phyloP scores from a whole-genome alignment of 2,797 vertebrate species.

The Pelodytes ibericus region DNA sequence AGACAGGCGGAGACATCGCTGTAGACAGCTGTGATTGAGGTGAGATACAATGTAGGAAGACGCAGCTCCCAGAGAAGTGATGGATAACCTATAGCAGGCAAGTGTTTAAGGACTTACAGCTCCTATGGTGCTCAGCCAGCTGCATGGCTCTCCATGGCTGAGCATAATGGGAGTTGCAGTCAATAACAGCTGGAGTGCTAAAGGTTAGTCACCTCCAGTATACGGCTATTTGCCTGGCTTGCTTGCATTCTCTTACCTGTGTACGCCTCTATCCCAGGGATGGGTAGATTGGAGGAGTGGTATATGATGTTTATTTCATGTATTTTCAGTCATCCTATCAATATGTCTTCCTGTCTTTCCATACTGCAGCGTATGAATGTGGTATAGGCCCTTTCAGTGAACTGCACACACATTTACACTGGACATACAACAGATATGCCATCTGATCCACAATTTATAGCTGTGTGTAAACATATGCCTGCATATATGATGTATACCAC shows the following conservation, averaged over 20 bases:
- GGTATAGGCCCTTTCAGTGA: constrained; percentile 30
- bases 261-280: no score
- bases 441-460: no score
- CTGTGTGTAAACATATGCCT: no score
- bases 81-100: no score
- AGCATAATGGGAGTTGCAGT: no score
- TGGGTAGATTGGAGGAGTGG: no score
- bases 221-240: constrained; percentile 8
- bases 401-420: background rate
- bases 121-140: no score
- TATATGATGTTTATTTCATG: background rate
- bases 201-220: no score
- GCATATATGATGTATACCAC: background rate
- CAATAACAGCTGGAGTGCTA: no score
- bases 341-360: background rate
- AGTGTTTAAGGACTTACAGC: no score
- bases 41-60: background rate
- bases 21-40: constrained; percentile 36
- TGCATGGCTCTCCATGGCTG: no score
- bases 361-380: background rate
- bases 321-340: background rate
- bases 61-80: background rate
- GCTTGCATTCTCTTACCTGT: background rate
- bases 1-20: constrained; percentile 22
- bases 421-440: background rate